These are phyloP conservation scores for Dynastes tityus DNA, from an alignment of 2,888 invertebrate genomes.

Conservation along the genomic window DNA sequence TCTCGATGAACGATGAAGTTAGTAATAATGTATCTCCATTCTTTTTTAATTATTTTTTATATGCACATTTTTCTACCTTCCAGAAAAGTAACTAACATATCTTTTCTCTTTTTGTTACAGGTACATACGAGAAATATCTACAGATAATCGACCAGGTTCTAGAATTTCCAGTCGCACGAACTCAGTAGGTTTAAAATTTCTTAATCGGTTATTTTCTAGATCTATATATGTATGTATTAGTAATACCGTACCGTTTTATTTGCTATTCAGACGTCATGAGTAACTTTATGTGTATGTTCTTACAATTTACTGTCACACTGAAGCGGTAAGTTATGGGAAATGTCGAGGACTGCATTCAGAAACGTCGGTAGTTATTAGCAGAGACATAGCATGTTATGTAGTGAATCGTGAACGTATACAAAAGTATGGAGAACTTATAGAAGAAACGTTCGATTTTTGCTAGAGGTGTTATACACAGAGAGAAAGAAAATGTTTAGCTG, in stretches of 20 bases:
- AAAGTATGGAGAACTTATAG: neutral
- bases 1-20: too few relatives aligned
- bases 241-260: neutral
- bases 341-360: constrained; percentile 20
- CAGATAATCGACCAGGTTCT: neutral
- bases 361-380: constrained; percentile 22
- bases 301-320: neutral
- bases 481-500: too few relatives aligned
- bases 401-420: constrained; percentile 1
- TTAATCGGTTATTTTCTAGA: too few relatives aligned
- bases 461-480: too few relatives aligned
- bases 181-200: neutral
- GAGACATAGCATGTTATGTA: neutral
- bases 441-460: neutral
- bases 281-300: constrained; percentile 21
- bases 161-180: neutral
- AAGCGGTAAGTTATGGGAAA: constrained; percentile 5
- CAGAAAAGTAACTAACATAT: too few relatives aligned
- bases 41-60: too few relatives aligned
- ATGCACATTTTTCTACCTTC: too few relatives aligned
- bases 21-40: too few relatives aligned
- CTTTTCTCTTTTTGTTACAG: constrained; percentile 20
- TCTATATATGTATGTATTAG: too few relatives aligned
- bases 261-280: neutral
- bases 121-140: neutral